Conservation (phyloP, 2,888 invertebrate genomes). For the Melieria crassipennis region DNA sequence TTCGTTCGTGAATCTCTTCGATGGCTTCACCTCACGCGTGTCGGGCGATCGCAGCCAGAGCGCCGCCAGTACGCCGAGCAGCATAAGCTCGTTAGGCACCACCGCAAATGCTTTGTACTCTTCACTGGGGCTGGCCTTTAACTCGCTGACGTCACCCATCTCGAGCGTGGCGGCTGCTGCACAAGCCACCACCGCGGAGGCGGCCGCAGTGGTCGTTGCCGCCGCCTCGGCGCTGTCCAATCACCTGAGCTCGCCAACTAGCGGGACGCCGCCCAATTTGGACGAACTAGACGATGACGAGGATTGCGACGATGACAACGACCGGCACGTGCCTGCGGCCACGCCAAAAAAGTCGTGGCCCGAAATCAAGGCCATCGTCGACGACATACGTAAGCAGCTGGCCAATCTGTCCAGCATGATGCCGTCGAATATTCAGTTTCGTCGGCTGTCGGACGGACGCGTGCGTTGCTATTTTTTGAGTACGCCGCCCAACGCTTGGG, state of each 20-base stretch:
- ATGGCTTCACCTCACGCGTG: conserved; percentile 60
- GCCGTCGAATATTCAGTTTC: conserved; percentile 83
- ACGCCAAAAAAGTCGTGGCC: conserved; percentile 74
- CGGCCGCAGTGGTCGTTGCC: conserved; percentile 53
- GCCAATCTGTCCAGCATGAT: conserved; percentile 83
- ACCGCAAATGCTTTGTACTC: conserved; percentile 62
- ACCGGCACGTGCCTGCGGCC: conserved; percentile 53
- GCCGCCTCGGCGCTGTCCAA: conserved; percentile 60
- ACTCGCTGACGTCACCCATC: conserved; percentile 59
- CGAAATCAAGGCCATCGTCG: conserved; percentile 81
- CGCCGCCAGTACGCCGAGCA: conserved; percentile 56
- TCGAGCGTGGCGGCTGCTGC: conserved; percentile 61
- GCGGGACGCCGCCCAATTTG: conserved; percentile 58
- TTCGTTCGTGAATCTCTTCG: conserved; percentile 60
- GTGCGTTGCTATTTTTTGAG: conserved; percentile 90
- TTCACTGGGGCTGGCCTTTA: conserved; percentile 58
- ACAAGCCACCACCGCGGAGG: conserved; percentile 58
- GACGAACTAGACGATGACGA: conserved; percentile 50
- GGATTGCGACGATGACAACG: conserved; percentile 55
- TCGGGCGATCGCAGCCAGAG: conserved; percentile 58
- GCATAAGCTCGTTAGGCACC: conserved; percentile 49
- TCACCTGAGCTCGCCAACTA: conserved; percentile 60
- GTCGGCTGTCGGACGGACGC: conserved; percentile 80
- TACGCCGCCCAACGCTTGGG: conserved; percentile 87
- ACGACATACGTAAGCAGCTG: conserved; percentile 81